Evolutionary conservation across 2,888 invertebrate genomes (phyloP).

Genomic region (Vesta saturnalis): DNA sequence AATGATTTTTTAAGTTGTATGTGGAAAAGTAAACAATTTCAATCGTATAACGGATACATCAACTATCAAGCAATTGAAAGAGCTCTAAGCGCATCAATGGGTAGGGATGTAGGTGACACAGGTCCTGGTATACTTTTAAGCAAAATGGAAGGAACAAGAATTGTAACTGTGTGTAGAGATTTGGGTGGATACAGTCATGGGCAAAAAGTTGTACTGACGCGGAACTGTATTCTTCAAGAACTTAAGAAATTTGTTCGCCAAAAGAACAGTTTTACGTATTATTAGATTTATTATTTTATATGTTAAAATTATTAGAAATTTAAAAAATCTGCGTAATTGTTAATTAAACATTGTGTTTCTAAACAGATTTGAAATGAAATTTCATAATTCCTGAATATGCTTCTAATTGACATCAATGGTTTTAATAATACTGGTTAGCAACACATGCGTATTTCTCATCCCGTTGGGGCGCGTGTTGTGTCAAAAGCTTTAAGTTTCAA

Average conservation of each 20-base stretch:
- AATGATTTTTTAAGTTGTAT: conserved; percentile 28
- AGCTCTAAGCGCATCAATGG: conserved; percentile 16
- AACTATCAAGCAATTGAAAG: conserved; percentile 22
- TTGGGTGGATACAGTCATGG: conserved; percentile 21
- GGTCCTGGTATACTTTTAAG: conserved; percentile 32
- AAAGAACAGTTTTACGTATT: neutral
- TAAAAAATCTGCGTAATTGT: too few relatives aligned
- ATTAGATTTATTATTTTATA: too few relatives aligned
- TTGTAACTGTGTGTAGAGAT: conserved; percentile 16
- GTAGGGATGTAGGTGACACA: conserved; percentile 22
- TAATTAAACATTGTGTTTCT: too few relatives aligned
- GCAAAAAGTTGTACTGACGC: conserved; percentile 17
- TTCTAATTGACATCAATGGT: too few relatives aligned
- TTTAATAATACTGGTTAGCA: too few relatives aligned
- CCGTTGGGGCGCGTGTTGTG: too few relatives aligned
- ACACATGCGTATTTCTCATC: too few relatives aligned
- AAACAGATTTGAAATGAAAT: too few relatives aligned
- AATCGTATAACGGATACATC: conserved; percentile 18
- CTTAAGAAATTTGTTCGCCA: conserved; percentile 13
- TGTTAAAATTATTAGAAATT: too few relatives aligned
- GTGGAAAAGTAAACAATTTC: conserved; percentile 25
- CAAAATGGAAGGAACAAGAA: conserved; percentile 16
- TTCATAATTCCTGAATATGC: too few relatives aligned
- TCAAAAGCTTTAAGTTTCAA: too few relatives aligned
- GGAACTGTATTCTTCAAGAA: conserved; percentile 16